Conservation (phyloP, 2,797 vertebrate species). For the Rhynchonycteris naso region DNA sequence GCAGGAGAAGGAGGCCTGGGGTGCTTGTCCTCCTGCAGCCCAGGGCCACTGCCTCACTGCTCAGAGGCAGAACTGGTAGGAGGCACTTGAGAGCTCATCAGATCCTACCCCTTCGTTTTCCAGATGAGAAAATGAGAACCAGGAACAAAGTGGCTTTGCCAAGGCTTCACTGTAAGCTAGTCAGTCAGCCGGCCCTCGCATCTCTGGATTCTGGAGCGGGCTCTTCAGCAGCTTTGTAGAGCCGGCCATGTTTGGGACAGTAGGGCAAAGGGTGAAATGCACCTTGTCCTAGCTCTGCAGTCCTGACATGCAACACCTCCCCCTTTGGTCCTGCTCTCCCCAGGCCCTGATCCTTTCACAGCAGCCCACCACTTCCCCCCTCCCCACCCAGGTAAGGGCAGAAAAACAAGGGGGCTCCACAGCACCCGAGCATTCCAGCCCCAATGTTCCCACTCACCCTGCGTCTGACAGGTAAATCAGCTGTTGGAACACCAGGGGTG, state of each 20-base stretch:
- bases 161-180: background rate
- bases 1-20: background rate
- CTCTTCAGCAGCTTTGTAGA: background rate
- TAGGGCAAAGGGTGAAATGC: background rate
- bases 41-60: background rate
- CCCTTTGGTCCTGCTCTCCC: background rate
- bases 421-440: background rate
- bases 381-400: background rate
- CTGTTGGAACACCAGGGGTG: background rate
- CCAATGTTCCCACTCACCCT: background rate
- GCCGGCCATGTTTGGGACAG: background rate
- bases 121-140: slow-evolving; percentile 13
- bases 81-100: background rate
- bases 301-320: background rate
- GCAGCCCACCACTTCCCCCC: background rate
- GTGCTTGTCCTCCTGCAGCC: background rate
- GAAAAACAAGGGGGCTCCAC: background rate
- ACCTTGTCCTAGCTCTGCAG: background rate
- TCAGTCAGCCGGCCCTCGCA: background rate
- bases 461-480: background rate
- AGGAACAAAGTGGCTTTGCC: background rate
- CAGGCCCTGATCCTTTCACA: background rate
- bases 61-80: slow-evolving; percentile 13
- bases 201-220: background rate
- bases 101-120: background rate